These are phyloP conservation scores for Petrophora chlorosata DNA, from an alignment of 2,888 invertebrate genomes.

Conservation along the genomic window DNA sequence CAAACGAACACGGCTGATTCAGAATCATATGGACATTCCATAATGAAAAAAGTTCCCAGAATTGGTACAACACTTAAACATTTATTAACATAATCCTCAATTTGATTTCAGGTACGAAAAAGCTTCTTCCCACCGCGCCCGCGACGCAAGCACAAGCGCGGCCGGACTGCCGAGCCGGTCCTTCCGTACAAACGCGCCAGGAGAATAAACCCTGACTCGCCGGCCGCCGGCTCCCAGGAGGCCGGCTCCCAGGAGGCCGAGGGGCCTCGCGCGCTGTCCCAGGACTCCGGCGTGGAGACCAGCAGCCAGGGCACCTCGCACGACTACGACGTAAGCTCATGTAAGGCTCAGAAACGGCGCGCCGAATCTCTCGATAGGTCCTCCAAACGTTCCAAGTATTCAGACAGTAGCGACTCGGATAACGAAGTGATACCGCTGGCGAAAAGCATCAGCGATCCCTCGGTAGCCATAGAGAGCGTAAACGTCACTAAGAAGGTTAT, in stretches of 20 bases:
- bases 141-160: constrained; percentile 65
- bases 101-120: constrained; percentile 84
- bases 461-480: constrained; percentile 55
- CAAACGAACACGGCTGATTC: no score
- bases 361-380: constrained; percentile 35
- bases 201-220: constrained; percentile 37
- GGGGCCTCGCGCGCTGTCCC: constrained; percentile 49
- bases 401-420: constrained; percentile 52
- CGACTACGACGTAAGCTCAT: constrained; percentile 9
- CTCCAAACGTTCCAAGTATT: constrained; percentile 54
- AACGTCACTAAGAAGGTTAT: constrained; percentile 52
- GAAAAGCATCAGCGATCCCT: constrained; percentile 74
- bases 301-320: constrained; percentile 51
- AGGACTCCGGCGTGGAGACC: constrained; percentile 65
- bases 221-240: constrained; percentile 10
- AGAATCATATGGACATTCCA: no score
- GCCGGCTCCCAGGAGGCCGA: constrained; percentile 14
- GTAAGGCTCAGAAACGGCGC: constrained; percentile 21
- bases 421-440: constrained; percentile 56
- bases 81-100: neutral
- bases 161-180: constrained; percentile 83
- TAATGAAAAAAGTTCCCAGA: no score
- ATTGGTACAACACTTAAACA: no score
- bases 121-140: constrained; percentile 88
- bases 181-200: constrained; percentile 57